phyloP scores from a whole-genome alignment of 2,113 vertebrate genomes.

The Lasiurus cinereus region DNA sequence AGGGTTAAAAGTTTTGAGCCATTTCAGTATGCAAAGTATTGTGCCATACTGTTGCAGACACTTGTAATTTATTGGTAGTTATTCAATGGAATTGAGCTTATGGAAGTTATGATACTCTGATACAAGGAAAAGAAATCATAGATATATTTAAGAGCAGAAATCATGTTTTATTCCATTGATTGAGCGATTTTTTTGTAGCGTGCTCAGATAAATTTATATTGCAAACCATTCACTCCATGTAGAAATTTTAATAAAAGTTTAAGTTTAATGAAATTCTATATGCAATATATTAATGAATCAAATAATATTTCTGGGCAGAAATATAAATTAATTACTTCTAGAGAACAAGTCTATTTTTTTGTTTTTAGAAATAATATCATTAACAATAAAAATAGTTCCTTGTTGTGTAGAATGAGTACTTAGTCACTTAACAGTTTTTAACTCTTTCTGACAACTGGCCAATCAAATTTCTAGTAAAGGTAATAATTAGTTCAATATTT shows the following conservation, averaged over 20 bases:
- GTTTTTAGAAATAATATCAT: slow-evolving; percentile 48
- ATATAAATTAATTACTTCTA: background rate
- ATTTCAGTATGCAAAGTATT: slow-evolving; percentile 48
- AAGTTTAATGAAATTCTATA: background rate
- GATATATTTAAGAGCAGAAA: slow-evolving; percentile 22
- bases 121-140: slow-evolving; percentile 53
- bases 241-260: slow-evolving; percentile 46
- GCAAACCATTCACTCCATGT: background rate
- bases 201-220: background rate
- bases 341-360: background rate
- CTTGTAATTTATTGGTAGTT: slow-evolving; percentile 66
- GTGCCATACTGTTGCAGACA: slow-evolving; percentile 24
- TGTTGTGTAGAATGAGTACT: background rate
- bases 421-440: slow-evolving; percentile 9
- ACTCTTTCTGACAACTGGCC: slow-evolving; percentile 8
- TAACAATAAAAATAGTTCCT: slow-evolving; percentile 38
- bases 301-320: slow-evolving; percentile 8
- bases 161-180: background rate
- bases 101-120: slow-evolving; percentile 35
- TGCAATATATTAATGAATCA: slow-evolving; percentile 2
- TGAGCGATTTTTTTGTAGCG: background rate
- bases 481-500: background rate
- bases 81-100: slow-evolving; percentile 26
- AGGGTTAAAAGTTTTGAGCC: background rate
- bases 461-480: background rate